Evolutionary conservation across 2,797 vertebrate species (phyloP).

Genomic region (Microhierax caerulescens): DNA sequence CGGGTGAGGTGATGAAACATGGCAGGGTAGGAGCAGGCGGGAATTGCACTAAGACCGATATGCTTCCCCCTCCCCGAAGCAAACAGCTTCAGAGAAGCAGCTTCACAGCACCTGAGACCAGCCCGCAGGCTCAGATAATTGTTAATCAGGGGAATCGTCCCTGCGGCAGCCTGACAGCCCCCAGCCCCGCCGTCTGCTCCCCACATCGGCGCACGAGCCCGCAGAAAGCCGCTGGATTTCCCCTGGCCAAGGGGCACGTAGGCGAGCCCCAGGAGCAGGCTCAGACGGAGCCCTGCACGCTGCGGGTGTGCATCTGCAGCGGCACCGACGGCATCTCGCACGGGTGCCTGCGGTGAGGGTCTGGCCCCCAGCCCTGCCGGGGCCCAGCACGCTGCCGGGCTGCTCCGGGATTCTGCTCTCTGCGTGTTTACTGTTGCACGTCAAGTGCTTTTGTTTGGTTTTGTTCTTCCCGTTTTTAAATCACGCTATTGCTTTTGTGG

Average conservation of each 20-base stretch:
- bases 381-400: rapidly evolving
- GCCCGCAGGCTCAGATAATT: conserved; percentile 70
- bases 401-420: background rate
- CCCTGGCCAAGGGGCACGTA: background rate
- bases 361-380: rapidly evolving
- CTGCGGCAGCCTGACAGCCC: background rate
- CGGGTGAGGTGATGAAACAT: conserved; percentile 62
- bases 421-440: background rate
- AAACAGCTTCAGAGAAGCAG: conserved; percentile 82
- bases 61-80: conserved; percentile 55
- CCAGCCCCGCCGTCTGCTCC: background rate
- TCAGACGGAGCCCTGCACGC: background rate
- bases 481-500: background rate
- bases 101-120: conserved; percentile 73
- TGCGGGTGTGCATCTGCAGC: background rate
- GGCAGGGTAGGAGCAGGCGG: conserved; percentile 65
- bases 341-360: background rate
- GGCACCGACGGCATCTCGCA: rapidly evolving
- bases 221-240: background rate
- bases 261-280: background rate
- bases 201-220: background rate
- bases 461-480: background rate
- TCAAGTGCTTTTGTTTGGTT: too few relatives aligned
- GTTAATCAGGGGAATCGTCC: conserved; percentile 1
- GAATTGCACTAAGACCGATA: conserved; percentile 78